Evolutionary conservation across 2,888 invertebrate genomes (phyloP), one percentile per base, ranked within the genome.

Genomic region (Mesorhabditis belari): DNA sequence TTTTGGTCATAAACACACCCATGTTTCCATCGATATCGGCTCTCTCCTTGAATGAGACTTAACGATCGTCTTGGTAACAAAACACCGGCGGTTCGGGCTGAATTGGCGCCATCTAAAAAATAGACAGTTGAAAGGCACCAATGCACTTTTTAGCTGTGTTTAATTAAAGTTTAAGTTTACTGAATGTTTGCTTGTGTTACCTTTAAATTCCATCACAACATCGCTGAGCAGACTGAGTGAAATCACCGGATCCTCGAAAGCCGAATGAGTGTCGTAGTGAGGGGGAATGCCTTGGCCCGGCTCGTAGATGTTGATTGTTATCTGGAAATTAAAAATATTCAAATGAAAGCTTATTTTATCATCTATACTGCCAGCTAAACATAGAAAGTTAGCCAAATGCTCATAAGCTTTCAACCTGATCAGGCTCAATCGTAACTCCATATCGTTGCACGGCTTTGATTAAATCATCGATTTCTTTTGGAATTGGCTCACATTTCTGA

Each of bases 261-360:
- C 89, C 82, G 92, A 92, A 80, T 94, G 93, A 0, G 91, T 93
- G 81, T 98, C 96, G 23, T 93, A 88, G 83, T 98, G 96, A 0
- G 89, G 87, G 29, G 96, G 95, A 80, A 98, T 96, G 49, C 92
- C 84, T 74, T 84, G 84, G 5, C 84, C 84, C 17, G 83, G 82
- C 52, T 80, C 75, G 69, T 85, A 85, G 60, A 82, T 79, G 71
- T 85, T 85, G 35, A 84, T 80, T 5, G 84, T 85, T 51, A 84
- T 60, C 64, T 69, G 52, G 21, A n/a, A 59, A 49, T 19, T 3
- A 29, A 51, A 19, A 28, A 52, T 54, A 24, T 6, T 21, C 6
- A 26, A 35, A 35, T 9, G 44, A 35, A n/a, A n/a, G n/a, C n/a
- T n/a, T n/a, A n/a, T n/a, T n/a, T n/a, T n/a, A n/a, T n/a, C n/a